phyloP scores from a whole-genome alignment of 2,888 invertebrate genomes.

The Alsophila aescularia region DNA sequence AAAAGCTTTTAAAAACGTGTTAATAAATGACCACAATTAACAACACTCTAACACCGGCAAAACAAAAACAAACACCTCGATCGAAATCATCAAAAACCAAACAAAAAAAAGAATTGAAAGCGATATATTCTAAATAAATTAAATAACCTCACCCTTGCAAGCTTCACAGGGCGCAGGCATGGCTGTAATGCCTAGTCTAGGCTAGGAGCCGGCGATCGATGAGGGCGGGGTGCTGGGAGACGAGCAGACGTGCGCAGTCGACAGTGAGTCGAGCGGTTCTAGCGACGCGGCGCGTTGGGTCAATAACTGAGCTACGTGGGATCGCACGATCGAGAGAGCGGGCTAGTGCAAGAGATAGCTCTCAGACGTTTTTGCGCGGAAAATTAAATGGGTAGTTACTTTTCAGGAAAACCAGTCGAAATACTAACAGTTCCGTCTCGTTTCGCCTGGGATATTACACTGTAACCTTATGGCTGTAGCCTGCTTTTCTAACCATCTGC shows the following conservation, averaged over 20 bases:
- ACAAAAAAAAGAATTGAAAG: neutral
- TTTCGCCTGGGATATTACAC: no score
- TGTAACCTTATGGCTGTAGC: no score
- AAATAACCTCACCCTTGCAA: conserved; percentile 66
- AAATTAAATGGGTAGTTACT: no score
- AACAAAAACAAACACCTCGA: conserved; percentile 6
- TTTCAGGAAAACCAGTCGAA: no score
- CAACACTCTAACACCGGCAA: conserved; percentile 10
- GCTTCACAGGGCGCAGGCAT: conserved; percentile 79
- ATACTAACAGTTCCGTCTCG: no score
- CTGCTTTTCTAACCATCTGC: no score
- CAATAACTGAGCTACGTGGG: conserved; percentile 75
- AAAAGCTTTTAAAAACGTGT: no score
- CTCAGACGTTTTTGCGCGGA: neutral
- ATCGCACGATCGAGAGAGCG: conserved; percentile 50
- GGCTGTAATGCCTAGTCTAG: conserved; percentile 46
- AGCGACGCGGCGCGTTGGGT: conserved; percentile 55
- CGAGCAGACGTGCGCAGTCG: conserved; percentile 65
- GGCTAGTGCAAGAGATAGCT: conserved; percentile 17
- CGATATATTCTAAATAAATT: neutral
- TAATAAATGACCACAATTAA: neutral
- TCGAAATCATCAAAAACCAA: neutral
- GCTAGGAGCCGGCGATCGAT: conserved; percentile 37
- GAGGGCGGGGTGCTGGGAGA: conserved; percentile 30
- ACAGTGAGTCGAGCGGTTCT: conserved; percentile 29